Conservation (phyloP, 2,113 vertebrate genomes). For the Calonectris borealis region DNA sequence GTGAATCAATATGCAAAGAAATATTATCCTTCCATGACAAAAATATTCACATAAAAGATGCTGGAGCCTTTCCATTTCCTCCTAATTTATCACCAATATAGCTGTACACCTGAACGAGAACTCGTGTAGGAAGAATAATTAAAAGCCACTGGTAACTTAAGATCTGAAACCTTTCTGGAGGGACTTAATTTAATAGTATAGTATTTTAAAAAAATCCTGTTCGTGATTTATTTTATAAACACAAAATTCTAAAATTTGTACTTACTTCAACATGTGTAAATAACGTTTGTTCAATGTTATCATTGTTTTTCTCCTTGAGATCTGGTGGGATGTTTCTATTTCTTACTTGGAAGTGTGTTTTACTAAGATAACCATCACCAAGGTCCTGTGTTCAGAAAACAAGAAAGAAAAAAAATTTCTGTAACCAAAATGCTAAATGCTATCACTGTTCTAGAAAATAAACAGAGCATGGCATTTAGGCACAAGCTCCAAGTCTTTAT, state of each 20-base stretch:
- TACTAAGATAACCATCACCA: conserved; percentile 77
- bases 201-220: not conserved
- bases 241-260: not conserved
- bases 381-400: conserved; percentile 65
- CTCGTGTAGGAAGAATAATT: not conserved
- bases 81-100: not conserved
- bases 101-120: not conserved
- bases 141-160: not conserved
- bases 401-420: conserved; percentile 15
- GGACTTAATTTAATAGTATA: not conserved
- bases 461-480: not conserved
- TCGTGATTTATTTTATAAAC: not conserved
- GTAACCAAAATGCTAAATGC: not conserved
- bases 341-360: conserved; percentile 70
- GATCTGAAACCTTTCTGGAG: not conserved
- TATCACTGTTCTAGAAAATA: conserved; percentile 17
- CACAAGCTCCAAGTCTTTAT: conserved; percentile 2
- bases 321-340: not conserved
- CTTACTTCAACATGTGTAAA: conserved; percentile 69
- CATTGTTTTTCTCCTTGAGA: not conserved
- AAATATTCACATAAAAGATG: not conserved
- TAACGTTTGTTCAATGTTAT: not conserved
- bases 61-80: not conserved
- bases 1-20: not conserved
- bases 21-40: not conserved